phyloP scores from a whole-genome alignment of 2,113 vertebrate genomes.

The Thunnus maccoyii region DNA sequence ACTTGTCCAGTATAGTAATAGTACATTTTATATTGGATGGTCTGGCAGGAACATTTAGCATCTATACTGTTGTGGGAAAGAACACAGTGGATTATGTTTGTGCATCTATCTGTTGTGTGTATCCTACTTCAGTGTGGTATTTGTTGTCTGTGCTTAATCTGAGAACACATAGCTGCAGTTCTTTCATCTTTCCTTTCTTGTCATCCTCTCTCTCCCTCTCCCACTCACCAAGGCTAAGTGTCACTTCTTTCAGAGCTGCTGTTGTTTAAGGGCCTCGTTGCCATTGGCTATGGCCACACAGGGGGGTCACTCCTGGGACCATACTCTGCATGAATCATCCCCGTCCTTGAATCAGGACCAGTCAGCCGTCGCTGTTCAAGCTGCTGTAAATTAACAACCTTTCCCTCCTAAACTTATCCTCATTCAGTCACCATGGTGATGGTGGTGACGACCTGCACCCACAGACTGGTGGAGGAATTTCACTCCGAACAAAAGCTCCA shows the following conservation, averaged over 20 bases:
- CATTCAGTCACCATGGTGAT: slow-evolving; percentile 79
- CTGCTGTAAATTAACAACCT: slow-evolving; percentile 73
- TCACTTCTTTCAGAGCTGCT: slow-evolving; percentile 47
- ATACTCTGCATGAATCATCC: slow-evolving; percentile 58
- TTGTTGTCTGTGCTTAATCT: slow-evolving; percentile 1
- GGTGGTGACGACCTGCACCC: slow-evolving; percentile 65
- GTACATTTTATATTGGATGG: background rate
- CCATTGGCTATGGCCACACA: slow-evolving; percentile 34
- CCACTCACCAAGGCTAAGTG: slow-evolving; percentile 48
- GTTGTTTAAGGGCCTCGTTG: slow-evolving; percentile 49
- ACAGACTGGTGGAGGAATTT: slow-evolving; percentile 71
- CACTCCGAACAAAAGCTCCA: slow-evolving; percentile 70
- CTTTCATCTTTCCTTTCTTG: slow-evolving; percentile 30
- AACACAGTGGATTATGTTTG: background rate
- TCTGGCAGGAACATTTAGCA: background rate
- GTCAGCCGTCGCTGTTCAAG: slow-evolving; percentile 55
- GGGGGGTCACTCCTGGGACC: slow-evolving; percentile 37
- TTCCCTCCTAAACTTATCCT: slow-evolving; percentile 59
- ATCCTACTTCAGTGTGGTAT: background rate
- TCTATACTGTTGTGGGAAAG: background rate
- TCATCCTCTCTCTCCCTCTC: background rate
- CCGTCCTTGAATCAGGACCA: slow-evolving; percentile 65
- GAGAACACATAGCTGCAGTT: background rate
- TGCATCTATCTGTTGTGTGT: background rate
- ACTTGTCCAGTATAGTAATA: background rate